Evolutionary conservation across 2,797 vertebrate species (phyloP), one percentile per base, ranked within the genome.

Genomic region (Arvicola amphibius): DNA sequence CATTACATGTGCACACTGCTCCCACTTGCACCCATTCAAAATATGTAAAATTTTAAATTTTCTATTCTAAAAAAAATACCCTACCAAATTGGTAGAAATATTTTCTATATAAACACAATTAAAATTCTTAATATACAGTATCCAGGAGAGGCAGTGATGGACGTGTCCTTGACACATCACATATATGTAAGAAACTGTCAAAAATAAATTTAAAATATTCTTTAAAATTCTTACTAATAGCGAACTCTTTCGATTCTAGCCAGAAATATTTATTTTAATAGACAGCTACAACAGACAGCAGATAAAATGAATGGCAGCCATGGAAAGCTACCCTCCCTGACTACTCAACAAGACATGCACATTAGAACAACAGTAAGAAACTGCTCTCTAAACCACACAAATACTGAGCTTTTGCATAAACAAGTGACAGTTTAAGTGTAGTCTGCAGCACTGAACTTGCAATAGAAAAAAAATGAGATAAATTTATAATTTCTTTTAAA

Each of bases 211-310:
- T 19, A 71, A 73, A 56, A 56, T 73, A 88, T 7, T 40, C n/a
- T 56, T 86, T 51, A 51, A n/a, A 73, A 56, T 29, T 86, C 63
- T 56, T 83, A 91, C 67, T 34, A 78, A 53, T 3, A 94, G 27
- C 40, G 32, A 84, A 43, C 63, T 94, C 59, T 91, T 95, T 92
- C n/a, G 56, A 94, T 27, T 11, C 40, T 86, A 92, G 43, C 83
- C 63, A 94, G 86, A 25, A 88, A 78, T 32, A 90, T 78, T 92
- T 93, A 80, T 73, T 93, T 92, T 46, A 93, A 96, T 59, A 21
- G 96, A 90, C 25, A 94, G 8, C 46, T 27, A 29, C 69, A 86
- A 71, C 23, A 71, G 51, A 59, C 51, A 27, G 19, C 21, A 71
- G 74, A 71, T 4, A 63, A 81, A 69, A 94, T 3, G 90, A 88